phyloP scores from a whole-genome alignment of 1,140 invertebrate genomes.

The Mycetomoellerius zeteki region DNA sequence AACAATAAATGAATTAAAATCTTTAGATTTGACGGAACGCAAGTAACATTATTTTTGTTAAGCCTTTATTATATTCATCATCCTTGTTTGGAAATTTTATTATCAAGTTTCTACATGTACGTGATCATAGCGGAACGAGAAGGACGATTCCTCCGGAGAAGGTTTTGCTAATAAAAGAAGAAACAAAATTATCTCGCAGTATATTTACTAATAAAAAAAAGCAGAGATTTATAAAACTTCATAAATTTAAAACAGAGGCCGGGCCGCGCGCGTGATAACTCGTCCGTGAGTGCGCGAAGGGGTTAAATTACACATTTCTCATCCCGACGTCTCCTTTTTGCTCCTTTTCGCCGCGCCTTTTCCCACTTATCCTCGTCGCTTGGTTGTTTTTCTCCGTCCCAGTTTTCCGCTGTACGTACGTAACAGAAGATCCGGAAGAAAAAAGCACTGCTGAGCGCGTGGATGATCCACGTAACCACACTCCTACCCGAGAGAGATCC shows the following conservation, averaged over 20 bases:
- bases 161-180: neutral
- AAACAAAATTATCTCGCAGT: slow-evolving; percentile 27
- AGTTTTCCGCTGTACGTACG: slow-evolving; percentile 31
- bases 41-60: neutral
- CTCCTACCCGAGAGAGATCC: slow-evolving; percentile 35
- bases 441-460: slow-evolving; percentile 17
- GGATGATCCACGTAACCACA: slow-evolving; percentile 60
- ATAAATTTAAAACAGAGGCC: slow-evolving; percentile 54
- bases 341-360: slow-evolving; percentile 42
- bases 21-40: neutral
- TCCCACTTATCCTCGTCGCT: slow-evolving; percentile 57
- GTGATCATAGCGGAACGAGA: neutral
- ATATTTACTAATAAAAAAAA: slow-evolving; percentile 43
- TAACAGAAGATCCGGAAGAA: slow-evolving; percentile 30
- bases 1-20: slow-evolving; percentile 31
- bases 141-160: neutral
- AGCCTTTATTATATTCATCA: neutral
- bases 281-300: slow-evolving; percentile 56
- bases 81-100: neutral
- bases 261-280: slow-evolving; percentile 48
- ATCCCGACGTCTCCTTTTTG: slow-evolving; percentile 41
- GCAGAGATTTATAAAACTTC: slow-evolving; percentile 57
- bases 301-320: slow-evolving; percentile 63
- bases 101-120: neutral
- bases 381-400: slow-evolving; percentile 16